phyloP scores from a whole-genome alignment of 2,888 invertebrate species.

The Zonitis immaculata region DNA sequence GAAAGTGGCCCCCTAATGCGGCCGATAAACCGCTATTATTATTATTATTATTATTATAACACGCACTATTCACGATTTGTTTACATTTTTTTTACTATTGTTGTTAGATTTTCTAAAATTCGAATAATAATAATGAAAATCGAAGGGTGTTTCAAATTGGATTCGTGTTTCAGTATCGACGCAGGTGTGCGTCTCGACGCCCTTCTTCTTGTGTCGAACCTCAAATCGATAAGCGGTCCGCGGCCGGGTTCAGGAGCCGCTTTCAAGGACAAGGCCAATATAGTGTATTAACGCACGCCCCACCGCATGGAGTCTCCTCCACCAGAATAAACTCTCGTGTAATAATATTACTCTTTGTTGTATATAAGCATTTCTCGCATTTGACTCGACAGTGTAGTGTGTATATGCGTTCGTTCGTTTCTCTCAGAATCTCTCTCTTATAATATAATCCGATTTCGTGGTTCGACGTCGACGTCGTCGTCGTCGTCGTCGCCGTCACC shows the following conservation, averaged over 20 bases:
- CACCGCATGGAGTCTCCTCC: conserved; percentile 20
- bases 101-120: neutral
- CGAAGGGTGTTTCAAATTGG: conserved; percentile 27
- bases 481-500: conserved; percentile 43
- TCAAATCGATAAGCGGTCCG: conserved; percentile 48
- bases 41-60: too few species aligned
- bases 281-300: conserved; percentile 36
- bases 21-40: neutral
- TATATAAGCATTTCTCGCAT: neutral
- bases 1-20: conserved; percentile 1
- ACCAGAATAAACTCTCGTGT: neutral
- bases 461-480: conserved; percentile 48
- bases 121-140: neutral
- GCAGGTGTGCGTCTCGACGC: conserved; percentile 10
- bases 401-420: too few species aligned
- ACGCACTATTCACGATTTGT: neutral
- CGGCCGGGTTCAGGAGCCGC: conserved; percentile 49
- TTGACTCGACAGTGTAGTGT: conserved; percentile 35
- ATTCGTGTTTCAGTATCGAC: conserved; percentile 8
- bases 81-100: neutral
- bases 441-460: too few species aligned
- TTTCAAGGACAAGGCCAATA: conserved; percentile 58
- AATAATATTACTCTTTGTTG: neutral
- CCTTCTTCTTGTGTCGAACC: conserved; percentile 32
- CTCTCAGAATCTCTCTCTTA: neutral